A percentile compares a stretch with the other conserved stretches of the same genome.
Evolutionary conservation across 2,113 vertebrate species (phyloP).

Genomic region (Anthoscopus minutus): DNA sequence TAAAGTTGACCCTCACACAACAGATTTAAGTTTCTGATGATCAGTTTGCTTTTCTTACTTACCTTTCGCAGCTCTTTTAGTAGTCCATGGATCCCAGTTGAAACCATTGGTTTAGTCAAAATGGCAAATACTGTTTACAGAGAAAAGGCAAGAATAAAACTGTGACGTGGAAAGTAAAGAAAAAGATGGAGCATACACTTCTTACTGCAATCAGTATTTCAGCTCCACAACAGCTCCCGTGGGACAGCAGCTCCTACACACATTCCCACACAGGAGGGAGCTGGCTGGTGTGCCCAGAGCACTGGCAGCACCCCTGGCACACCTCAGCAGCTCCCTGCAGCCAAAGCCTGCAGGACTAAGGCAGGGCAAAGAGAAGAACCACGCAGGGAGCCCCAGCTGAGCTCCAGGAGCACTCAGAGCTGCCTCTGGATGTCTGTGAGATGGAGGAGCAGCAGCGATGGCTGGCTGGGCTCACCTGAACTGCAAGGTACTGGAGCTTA

Average conservation of each 20-base stretch:
- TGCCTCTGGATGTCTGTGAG: fast-evolving
- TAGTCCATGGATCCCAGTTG: not conserved
- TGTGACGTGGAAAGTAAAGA: not conserved
- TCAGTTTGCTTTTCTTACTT: not conserved
- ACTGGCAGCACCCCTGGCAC: not conserved
- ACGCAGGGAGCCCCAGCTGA: not conserved
- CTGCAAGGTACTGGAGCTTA: not conserved
- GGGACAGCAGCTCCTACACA: not conserved
- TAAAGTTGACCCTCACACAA: not conserved
- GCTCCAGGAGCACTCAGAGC: not conserved
- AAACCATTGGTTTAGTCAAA: not conserved
- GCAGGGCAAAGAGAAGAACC: not conserved
- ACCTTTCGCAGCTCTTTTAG: not conserved
- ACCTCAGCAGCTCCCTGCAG: not conserved
- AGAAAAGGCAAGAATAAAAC: not conserved
- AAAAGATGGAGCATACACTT: not conserved
- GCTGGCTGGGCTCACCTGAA: not conserved
- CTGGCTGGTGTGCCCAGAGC: fast-evolving
- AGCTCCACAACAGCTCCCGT: fast-evolving
- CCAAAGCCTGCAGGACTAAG: not conserved
- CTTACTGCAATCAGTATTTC: not conserved
- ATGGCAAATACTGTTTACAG: not conserved
- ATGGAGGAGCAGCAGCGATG: fast-evolving
- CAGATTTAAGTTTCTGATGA: not conserved
- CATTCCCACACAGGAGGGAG: fast-evolving